A percentile compares a stretch with the other conserved stretches of the same genome.
phyloP scores from a whole-genome alignment of 2,797 vertebrate genomes.

The Tadarida brasiliensis region DNA sequence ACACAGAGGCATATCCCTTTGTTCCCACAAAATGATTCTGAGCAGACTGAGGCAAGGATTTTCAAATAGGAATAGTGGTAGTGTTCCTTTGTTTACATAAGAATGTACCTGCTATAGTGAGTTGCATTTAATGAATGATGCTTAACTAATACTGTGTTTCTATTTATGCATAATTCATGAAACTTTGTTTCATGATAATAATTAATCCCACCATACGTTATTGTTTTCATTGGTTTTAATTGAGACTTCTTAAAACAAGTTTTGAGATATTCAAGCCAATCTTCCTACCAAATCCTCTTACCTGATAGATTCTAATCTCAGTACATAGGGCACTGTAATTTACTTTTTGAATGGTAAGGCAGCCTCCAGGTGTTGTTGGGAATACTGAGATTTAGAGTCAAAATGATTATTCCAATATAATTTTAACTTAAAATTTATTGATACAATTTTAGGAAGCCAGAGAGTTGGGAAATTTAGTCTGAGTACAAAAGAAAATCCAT shows the following conservation, averaged over 20 bases:
- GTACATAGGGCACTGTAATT: neutral
- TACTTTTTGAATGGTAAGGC: neutral
- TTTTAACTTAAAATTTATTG: neutral
- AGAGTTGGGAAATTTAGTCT: neutral
- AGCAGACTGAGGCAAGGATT: neutral
- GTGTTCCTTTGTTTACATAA: neutral
- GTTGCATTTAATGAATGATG: neutral
- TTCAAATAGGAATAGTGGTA: neutral
- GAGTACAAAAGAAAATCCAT: neutral
- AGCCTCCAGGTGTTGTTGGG: neutral
- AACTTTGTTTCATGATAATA: neutral
- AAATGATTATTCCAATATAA: neutral
- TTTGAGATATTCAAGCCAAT: neutral
- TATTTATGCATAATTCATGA: neutral
- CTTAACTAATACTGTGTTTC: neutral
- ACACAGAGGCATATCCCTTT: neutral
- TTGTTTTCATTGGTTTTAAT: neutral
- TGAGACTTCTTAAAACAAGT: neutral
- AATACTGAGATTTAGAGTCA: neutral
- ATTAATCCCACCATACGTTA: neutral
- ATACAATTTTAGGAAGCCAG: neutral
- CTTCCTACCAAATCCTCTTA: neutral
- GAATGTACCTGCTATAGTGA: neutral
- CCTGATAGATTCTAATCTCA: neutral
- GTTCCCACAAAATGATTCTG: neutral